Evolutionary conservation across 2,113 vertebrate species (phyloP), one percentile per base, ranked within the genome.

Genomic region (Tylochromis polylepis): DNA sequence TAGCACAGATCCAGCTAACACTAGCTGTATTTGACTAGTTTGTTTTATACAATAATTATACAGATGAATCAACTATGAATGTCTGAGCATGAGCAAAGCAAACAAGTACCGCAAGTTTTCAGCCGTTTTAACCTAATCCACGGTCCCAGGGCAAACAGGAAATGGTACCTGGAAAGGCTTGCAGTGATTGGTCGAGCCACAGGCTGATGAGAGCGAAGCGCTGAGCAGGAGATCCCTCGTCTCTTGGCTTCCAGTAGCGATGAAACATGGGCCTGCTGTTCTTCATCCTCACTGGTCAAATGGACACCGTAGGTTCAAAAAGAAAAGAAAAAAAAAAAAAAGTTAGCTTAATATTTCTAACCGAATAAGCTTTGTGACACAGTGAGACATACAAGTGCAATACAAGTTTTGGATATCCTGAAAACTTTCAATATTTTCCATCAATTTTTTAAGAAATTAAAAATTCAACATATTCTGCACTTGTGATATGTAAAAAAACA

Each of bases 141-240:
- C 16, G 3, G 57, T 6, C 20, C 22, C 4, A 56, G 3, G 11
- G 8, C 4, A 27, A n/a, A 67, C 58, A 59, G 24, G 15, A 3
- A 22, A 14, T 59, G 29, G 85, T 95, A 99, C 98, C 98, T 97
- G 91, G 97, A 96, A 29, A 98, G 92, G 65, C 97, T 96, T 75
- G 97, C 91, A 84, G 97, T 95, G 84, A 99, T 38, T 0, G 99
- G 98, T 92, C 98, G 95, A 70, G 98, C 98, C 81, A 99, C 98
- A 2, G 99, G 98, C 88, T 97, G 97, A 91, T 99, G 99, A 24
- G 99, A 99, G 22, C 96, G 97, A 91, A 99, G 95, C 0, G 98
- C 99, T 1, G 98, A 99, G 72, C 94, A 97, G 56, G 99, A 99
- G 29, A 99, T 97, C 24, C 96, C 94, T 87, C 97, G 97, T 81